Conservation (phyloP, 2,113 vertebrate species). For the Leptobrachium ailaonicum region DNA sequence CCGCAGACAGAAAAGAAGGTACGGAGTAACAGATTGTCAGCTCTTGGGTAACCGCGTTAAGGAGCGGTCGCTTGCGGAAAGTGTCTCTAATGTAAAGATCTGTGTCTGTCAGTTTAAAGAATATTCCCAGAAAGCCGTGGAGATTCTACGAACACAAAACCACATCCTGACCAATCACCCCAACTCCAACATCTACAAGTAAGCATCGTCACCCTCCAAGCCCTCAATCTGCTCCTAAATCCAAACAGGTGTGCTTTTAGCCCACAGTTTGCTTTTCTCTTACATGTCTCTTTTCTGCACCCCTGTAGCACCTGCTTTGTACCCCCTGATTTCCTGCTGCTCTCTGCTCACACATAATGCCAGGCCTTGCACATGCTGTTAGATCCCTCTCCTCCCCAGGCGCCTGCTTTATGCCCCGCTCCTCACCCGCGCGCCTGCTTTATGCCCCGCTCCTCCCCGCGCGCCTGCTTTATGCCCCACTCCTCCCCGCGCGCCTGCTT, state of each 20-base stretch:
- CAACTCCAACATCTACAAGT: slow-evolving; percentile 99
- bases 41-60: neutral
- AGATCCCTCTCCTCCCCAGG: neutral
- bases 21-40: neutral
- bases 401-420: neutral
- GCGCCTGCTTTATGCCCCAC: too few relatives aligned
- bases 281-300: neutral
- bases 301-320: too few relatives aligned
- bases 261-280: too few relatives aligned
- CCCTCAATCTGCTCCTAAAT: too few relatives aligned
- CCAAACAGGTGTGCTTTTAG: too few relatives aligned
- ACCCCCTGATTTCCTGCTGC: neutral
- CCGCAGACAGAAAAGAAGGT: slow-evolving; percentile 98
- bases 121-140: slow-evolving; percentile 96
- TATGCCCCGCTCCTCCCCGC: too few relatives aligned
- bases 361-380: too few relatives aligned
- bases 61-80: neutral
- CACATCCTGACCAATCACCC: slow-evolving; percentile 97
- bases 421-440: neutral
- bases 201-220: slow-evolving; percentile 53
- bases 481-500: too few relatives aligned
- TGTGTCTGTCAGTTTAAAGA: slow-evolving; percentile 82
- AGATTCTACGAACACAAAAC: slow-evolving; percentile 94
- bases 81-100: neutral
- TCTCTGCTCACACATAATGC: neutral